Base-by-base conservation (phyloP, 2,113 vertebrate genomes). In the Chamaetylas fuelleborni region DNA sequence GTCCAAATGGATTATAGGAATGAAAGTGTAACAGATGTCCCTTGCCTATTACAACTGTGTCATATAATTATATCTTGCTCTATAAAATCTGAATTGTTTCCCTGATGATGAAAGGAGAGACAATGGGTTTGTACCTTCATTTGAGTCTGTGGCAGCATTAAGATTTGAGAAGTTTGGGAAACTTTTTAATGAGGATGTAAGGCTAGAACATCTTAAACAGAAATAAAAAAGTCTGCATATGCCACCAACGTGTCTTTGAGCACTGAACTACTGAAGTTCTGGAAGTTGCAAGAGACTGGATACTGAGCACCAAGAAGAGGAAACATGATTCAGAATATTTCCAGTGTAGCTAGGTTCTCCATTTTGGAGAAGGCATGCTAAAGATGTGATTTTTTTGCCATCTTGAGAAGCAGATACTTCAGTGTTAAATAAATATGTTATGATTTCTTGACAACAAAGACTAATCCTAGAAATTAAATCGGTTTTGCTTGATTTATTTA, bases 1-100 rank as follows among this genome's bases (percentile, higher is more conserved):
- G 84, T 82, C 81, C 89, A 88, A 84, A 94, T 95, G 60, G 94
- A 85, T 97, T 97, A 90, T 83, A 91, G 85, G 79, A 95, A 96
- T 77, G 87, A 95, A 95, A 95, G 94, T 94, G 81, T 58, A 95
- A 74, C 94, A 86, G 71, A 92, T 90, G 93, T 96, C 67, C 67
- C 38, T 25, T 92, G 71, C 54, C 50, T 94, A 4, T 93, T 92
- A 66, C 7, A 94, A 43, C 62, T 51, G 34, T 89, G 45, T 58
- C 31, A 11, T 93, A 43, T 90, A 88, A 90, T 92, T 91, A 42
- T 16, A 54, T 70, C 64, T 90, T 82, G 33, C 11, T 47, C 26
- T 87, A 31, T 80, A 92, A 93, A 85, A 66, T 62, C 66, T 58
- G 38, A 86, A 66, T 82, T 58, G 22, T 72, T 93, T 83, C 48